Evolutionary conservation across 1,140 invertebrate species (phyloP).

Genomic region (Aphelenchoides fujianensis): DNA sequence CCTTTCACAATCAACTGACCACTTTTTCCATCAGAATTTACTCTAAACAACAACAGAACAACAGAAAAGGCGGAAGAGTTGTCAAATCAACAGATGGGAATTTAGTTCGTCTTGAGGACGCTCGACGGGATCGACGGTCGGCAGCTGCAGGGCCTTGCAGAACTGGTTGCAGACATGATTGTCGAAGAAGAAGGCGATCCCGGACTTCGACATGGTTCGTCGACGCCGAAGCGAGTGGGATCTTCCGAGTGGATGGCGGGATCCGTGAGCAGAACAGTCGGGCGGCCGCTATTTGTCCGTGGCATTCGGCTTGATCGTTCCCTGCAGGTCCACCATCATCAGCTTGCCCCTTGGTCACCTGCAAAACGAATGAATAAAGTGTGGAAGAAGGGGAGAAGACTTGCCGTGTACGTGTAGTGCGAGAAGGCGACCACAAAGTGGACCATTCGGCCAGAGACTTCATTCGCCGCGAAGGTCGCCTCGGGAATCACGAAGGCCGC

Average conservation of each 20-base stretch:
- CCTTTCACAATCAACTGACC: no score
- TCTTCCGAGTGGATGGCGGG: conserved; percentile 32
- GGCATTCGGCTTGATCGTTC: conserved; percentile 20
- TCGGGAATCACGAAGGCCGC: conserved; percentile 19
- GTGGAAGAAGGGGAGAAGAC: background rate
- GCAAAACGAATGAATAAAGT: background rate
- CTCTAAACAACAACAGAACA: no score
- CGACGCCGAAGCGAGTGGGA: conserved; percentile 19
- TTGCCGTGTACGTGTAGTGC: conserved; percentile 32
- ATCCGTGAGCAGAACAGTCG: conserved; percentile 28
- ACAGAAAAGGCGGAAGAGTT: no score
- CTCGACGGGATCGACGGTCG: no score
- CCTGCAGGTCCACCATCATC: conserved; percentile 36
- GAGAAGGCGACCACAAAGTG: conserved; percentile 28
- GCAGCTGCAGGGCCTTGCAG: no score
- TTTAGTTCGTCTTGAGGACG: no score
- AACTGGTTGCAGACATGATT: conserved; percentile 28
- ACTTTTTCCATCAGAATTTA: no score
- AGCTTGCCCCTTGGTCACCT: conserved; percentile 23
- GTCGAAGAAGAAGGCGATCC: conserved; percentile 26
- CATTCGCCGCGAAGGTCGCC: conserved; percentile 4
- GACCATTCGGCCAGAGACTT: conserved; percentile 11
- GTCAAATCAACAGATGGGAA: no score
- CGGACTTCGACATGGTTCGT: conserved; percentile 23
- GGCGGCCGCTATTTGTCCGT: background rate